Conservation (phyloP, 2,797 vertebrate genomes). For the Parauchenoglanis ngamensis region DNA sequence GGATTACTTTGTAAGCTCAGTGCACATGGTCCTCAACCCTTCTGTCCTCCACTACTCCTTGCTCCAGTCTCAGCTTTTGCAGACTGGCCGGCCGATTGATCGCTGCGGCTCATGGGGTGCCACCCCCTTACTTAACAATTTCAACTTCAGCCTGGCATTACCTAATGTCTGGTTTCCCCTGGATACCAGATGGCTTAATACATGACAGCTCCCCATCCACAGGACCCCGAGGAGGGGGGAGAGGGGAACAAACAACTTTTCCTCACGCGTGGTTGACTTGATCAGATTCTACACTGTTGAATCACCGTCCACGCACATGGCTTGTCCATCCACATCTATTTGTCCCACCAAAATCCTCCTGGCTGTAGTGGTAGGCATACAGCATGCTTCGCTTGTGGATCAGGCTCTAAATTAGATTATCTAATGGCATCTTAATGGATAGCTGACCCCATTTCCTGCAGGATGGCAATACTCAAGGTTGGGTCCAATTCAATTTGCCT, state of each 20-base stretch:
- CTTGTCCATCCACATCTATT: conserved; percentile 23
- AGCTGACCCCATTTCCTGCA: conserved; percentile 94
- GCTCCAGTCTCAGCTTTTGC: conserved; percentile 24
- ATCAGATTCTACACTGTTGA: conserved; percentile 77
- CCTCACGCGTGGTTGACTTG: conserved; percentile 81
- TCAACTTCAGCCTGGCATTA: conserved; percentile 88
- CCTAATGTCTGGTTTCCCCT: conserved; percentile 91
- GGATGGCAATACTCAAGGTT: conserved; percentile 86
- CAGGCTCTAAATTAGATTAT: conserved; percentile 98
- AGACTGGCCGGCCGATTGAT: conserved; percentile 42
- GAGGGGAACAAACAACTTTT: conserved; percentile 83
- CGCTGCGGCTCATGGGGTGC: conserved; percentile 33
- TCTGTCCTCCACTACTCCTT: conserved; percentile 28
- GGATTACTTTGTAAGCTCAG: conserved; percentile 40
- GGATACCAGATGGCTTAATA: conserved; percentile 90
- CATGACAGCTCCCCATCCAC: conserved; percentile 79
- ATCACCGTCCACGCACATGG: conserved; percentile 42
- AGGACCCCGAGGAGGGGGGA: conserved; percentile 40
- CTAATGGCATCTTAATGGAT: conserved; percentile 99
- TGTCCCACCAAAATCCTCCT: conserved; percentile 59
- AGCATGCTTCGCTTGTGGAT: conserved; percentile 93
- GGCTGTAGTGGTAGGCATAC: conserved; percentile 70
- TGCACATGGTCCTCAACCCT: conserved; percentile 35
- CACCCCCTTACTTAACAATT: conserved; percentile 76
- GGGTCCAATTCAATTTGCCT: conserved; percentile 84